Percentiles rank a stretch among this genome's conserved stretches.
Conservation (phyloP, 2,888 invertebrate species). For the Cetonia aurata region DNA sequence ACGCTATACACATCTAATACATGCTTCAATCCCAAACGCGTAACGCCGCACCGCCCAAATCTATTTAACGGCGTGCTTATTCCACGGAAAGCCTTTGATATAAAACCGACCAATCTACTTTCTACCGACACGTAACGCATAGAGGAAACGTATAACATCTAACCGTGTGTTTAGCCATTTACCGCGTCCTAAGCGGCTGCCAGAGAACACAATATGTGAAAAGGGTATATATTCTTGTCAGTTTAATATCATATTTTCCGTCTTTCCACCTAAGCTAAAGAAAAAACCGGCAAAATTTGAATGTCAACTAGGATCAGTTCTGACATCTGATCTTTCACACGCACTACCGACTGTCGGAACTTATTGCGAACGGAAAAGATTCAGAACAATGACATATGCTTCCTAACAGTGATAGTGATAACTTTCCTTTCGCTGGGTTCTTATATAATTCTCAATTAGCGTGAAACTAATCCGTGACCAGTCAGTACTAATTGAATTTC, state of each 20-base stretch:
- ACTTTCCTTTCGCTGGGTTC: slow-evolving; percentile 48
- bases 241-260: slow-evolving; percentile 45
- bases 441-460: slow-evolving; percentile 61
- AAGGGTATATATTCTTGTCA: slow-evolving; percentile 29
- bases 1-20: slow-evolving; percentile 48
- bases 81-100: slow-evolving; percentile 56
- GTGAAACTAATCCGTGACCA: slow-evolving; percentile 56
- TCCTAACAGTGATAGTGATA: background rate
- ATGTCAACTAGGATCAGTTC: slow-evolving; percentile 67
- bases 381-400: slow-evolving; percentile 27
- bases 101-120: slow-evolving; percentile 52
- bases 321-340: slow-evolving; percentile 59
- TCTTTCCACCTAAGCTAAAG: slow-evolving; percentile 49
- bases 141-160: slow-evolving; percentile 8
- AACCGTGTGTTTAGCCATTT: slow-evolving; percentile 43
- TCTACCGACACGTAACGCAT: slow-evolving; percentile 22
- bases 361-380: background rate
- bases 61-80: slow-evolving; percentile 57
- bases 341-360: background rate
- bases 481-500: slow-evolving; percentile 54
- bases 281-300: slow-evolving; percentile 67
- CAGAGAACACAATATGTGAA: slow-evolving; percentile 19
- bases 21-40: slow-evolving; percentile 52
- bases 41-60: slow-evolving; percentile 51
- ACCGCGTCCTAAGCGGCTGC: slow-evolving; percentile 51